Conservation (phyloP, 2,113 vertebrate species). For the Pomatostomus ruficeps region DNA sequence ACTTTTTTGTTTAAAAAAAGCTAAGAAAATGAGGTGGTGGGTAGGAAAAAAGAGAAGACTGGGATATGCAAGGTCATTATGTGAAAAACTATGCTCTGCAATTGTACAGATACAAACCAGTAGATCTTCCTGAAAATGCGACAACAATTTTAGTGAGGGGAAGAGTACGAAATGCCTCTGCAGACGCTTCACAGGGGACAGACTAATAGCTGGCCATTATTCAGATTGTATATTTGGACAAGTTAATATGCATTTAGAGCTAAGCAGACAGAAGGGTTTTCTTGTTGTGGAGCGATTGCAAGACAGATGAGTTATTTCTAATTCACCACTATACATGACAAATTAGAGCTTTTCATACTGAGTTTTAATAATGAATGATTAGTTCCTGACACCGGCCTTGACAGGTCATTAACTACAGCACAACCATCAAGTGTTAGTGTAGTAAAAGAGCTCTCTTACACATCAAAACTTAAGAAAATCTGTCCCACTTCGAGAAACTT, state of each 20-base stretch:
- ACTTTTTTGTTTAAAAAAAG: neutral
- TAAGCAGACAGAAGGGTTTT: neutral
- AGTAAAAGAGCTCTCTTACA: neutral
- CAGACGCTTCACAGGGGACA: neutral
- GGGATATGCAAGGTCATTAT: neutral
- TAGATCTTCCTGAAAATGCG: neutral
- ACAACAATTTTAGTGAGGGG: neutral
- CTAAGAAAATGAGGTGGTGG: neutral
- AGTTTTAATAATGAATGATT: conserved; percentile 9
- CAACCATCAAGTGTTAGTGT: neutral
- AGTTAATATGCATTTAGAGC: neutral
- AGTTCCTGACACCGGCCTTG: neutral
- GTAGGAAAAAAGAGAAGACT: neutral
- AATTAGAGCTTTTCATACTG: neutral
- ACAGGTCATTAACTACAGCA: neutral
- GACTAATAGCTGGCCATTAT: neutral
- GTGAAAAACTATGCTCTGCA: neutral
- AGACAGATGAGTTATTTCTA: conserved; percentile 9
- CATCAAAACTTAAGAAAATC: neutral
- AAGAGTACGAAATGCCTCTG: neutral
- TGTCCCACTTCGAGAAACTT: conserved; percentile 1
- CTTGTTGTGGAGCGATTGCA: neutral
- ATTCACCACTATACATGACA: neutral
- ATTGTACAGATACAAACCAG: neutral
- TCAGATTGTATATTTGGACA: neutral